Conservation (phyloP, 2,113 vertebrate genomes). For the Cynocephalus volans region DNA sequence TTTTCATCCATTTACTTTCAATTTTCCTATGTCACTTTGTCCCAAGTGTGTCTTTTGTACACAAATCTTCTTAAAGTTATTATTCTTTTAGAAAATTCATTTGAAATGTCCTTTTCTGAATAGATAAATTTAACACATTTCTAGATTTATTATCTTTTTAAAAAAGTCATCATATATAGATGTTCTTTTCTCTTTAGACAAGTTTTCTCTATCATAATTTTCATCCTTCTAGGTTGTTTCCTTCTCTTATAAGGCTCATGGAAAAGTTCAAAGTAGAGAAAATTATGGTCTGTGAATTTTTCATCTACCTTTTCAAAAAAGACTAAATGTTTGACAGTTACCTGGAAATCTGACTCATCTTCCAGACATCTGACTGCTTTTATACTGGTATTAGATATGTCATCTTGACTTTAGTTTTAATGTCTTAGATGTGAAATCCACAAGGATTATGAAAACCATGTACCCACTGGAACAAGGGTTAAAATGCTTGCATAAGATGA, state of each 20-base stretch:
- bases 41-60: neutral
- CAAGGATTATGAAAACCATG: neutral
- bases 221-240: slow-evolving; percentile 28
- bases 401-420: slow-evolving; percentile 44
- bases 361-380: slow-evolving; percentile 45
- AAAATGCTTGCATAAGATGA: neutral
- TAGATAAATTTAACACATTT: neutral
- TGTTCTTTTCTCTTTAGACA: slow-evolving; percentile 67
- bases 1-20: neutral
- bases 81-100: slow-evolving; percentile 6
- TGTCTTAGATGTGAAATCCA: slow-evolving; percentile 44
- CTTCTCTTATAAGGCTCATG: slow-evolving; percentile 50
- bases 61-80: neutral
- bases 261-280: slow-evolving; percentile 63
- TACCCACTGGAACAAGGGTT: neutral
- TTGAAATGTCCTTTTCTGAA: neutral
- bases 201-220: slow-evolving; percentile 57
- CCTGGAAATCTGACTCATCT: slow-evolving; percentile 46
- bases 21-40: neutral
- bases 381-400: neutral
- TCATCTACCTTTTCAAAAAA: slow-evolving; percentile 1
- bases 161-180: slow-evolving; percentile 65
- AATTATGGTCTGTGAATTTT: slow-evolving; percentile 30
- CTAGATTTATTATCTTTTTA: slow-evolving; percentile 83
- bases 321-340: slow-evolving; percentile 9